Evolutionary conservation across 2,797 vertebrate species (phyloP).

Genomic region (Lophius americanus): DNA sequence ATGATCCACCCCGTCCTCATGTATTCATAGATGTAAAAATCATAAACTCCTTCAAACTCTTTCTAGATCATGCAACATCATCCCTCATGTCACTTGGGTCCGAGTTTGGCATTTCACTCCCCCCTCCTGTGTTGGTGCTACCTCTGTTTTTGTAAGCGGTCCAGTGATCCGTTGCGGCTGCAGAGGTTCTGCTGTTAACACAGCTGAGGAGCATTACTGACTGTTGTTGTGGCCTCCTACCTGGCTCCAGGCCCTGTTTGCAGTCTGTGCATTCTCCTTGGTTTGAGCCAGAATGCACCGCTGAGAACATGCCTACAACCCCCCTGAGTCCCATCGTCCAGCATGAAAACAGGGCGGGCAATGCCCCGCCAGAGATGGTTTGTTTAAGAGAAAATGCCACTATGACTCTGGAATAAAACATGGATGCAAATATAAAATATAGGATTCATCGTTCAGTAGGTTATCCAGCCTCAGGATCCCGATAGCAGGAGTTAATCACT

Average conservation of each 20-base stretch:
- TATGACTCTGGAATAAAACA: not conserved
- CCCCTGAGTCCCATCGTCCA: not conserved
- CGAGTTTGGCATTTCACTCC: conserved; percentile 12
- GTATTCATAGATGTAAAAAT: conserved; percentile 45
- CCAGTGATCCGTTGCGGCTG: conserved; percentile 74
- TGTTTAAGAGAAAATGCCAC: not conserved
- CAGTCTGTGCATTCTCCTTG: conserved; percentile 45
- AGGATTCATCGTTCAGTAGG: too few relatives aligned
- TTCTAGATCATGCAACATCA: conserved; percentile 17
- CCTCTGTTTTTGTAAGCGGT: conserved; percentile 79
- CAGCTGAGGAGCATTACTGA: conserved; percentile 81
- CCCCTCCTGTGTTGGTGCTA: conserved; percentile 57
- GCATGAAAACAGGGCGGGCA: not conserved
- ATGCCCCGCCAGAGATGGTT: not conserved
- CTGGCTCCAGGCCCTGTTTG: conserved; percentile 70
- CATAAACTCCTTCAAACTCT: conserved; percentile 40
- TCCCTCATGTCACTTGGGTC: conserved; percentile 22
- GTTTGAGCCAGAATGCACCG: not conserved
- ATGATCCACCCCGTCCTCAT: conserved; percentile 24
- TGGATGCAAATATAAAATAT: too few relatives aligned
- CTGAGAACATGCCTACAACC: not conserved
- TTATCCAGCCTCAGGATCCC: too few relatives aligned
- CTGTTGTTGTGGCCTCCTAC: conserved; percentile 76
- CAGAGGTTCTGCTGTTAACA: conserved; percentile 79
- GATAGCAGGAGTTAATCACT: too few relatives aligned